Conservation (phyloP, 23 tunicate species). For the Halocynthia roretzi region DNA sequence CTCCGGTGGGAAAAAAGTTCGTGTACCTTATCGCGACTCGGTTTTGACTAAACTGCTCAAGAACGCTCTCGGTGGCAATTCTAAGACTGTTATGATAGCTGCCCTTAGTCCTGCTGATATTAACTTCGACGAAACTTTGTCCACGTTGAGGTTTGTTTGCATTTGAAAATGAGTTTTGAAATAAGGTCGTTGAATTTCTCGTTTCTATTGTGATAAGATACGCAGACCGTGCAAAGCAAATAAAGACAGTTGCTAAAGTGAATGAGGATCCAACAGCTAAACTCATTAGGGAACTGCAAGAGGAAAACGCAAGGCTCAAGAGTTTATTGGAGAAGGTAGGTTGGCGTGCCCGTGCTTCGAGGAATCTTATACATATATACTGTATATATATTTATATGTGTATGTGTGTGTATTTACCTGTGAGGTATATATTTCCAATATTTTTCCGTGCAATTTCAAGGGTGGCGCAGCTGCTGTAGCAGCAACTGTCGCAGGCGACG, state of each 20-base stretch:
- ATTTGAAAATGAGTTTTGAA: too few species aligned
- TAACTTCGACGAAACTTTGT: constrained; percentile 63
- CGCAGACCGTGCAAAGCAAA: constrained; percentile 71
- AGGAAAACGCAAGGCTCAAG: constrained; percentile 51
- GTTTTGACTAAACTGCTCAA: constrained; percentile 65
- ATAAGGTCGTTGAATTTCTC: not conserved
- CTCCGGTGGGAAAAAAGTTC: constrained; percentile 16
- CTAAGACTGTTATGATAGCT: constrained; percentile 82
- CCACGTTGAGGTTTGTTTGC: constrained; percentile 37
- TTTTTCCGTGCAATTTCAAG: not conserved
- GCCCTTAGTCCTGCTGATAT: constrained; percentile 83
- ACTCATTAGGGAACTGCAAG: constrained; percentile 64
- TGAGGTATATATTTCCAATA: too few species aligned
- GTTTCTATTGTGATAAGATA: constrained; percentile 13
- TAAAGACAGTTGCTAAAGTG: constrained; percentile 51
- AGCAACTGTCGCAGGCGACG: constrained; percentile 3
- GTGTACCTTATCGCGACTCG: constrained; percentile 62
- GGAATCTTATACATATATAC: too few species aligned
- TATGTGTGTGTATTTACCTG: too few species aligned
- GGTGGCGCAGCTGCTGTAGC: constrained; percentile 31
- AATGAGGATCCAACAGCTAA: constrained; percentile 82
- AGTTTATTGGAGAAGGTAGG: constrained; percentile 28
- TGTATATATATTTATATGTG: too few species aligned
- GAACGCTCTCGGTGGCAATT: constrained; percentile 68
- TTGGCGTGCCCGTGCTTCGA: not conserved